Evolutionary conservation across 2,113 vertebrate genomes (phyloP).

Genomic region (Caranx melampygus): DNA sequence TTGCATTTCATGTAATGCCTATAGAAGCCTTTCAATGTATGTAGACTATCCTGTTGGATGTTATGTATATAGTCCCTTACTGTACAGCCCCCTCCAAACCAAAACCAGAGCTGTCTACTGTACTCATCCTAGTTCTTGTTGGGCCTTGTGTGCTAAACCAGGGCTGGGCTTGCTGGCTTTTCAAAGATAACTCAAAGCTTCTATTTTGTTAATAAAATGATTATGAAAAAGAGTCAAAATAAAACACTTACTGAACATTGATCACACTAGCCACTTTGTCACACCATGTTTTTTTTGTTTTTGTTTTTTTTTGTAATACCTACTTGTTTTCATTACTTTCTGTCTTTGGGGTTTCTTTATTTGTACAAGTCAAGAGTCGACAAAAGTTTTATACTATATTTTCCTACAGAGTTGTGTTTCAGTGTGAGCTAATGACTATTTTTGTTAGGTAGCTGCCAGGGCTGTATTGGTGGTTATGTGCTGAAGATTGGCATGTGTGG

Average conservation of each 20-base stretch:
- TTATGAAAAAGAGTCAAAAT: slow-evolving; percentile 73
- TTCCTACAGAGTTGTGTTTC: slow-evolving; percentile 83
- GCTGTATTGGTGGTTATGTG: slow-evolving; percentile 67
- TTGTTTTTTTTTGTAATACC: slow-evolving; percentile 70
- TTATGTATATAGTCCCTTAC: slow-evolving; percentile 75
- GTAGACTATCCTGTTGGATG: slow-evolving; percentile 70
- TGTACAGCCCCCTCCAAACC: slow-evolving; percentile 78
- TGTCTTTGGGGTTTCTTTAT: slow-evolving; percentile 66
- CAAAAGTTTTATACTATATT: slow-evolving; percentile 86
- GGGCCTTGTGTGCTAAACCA: slow-evolving; percentile 44
- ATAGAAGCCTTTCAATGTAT: slow-evolving; percentile 76
- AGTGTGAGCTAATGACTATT: slow-evolving; percentile 76
- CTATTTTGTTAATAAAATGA: slow-evolving; percentile 87
- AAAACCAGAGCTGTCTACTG: slow-evolving; percentile 79
- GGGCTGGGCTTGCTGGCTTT: slow-evolving; percentile 75
- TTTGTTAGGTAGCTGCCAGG: slow-evolving; percentile 51
- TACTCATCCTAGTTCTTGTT: slow-evolving; percentile 69
- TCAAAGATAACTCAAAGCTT: slow-evolving; percentile 83
- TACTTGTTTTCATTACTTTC: slow-evolving; percentile 54
- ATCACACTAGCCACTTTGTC: slow-evolving; percentile 84
- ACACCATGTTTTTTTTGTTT: slow-evolving; percentile 61
- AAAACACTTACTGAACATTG: slow-evolving; percentile 80
- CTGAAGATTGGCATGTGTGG: slow-evolving; percentile 40
- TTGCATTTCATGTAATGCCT: slow-evolving; percentile 69
- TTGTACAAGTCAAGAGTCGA: slow-evolving; percentile 74